Evolutionary conservation across 2,888 invertebrate genomes (phyloP).

Genomic region (Drosophila glabriapex): DNA sequence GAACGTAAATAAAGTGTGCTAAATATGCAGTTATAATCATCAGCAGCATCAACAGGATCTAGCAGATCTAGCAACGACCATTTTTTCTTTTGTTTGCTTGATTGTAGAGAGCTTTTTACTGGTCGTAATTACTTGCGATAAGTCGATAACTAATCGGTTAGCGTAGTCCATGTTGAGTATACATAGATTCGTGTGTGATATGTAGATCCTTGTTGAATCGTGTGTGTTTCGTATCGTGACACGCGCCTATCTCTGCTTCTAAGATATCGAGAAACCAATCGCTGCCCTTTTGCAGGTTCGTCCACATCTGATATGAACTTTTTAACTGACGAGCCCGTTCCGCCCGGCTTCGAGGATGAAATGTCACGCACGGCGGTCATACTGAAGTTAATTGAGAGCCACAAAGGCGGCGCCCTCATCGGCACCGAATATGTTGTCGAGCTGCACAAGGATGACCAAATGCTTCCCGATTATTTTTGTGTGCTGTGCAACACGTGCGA

Average conservation of each 20-base stretch:
- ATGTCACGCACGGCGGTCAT: constrained; percentile 86
- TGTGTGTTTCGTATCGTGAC: background rate
- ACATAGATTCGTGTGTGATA: background rate
- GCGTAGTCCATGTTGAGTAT: background rate
- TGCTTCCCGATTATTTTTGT: constrained; percentile 91
- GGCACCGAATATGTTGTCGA: constrained; percentile 94
- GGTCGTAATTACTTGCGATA: background rate
- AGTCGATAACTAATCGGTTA: constrained; percentile 4
- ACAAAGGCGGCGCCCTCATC: constrained; percentile 86
- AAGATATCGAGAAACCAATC: constrained; percentile 4
- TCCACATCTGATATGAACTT: constrained; percentile 76
- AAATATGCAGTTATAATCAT: background rate
- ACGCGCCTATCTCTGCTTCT: constrained; percentile 16
- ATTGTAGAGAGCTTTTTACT: background rate
- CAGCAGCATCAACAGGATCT: background rate
- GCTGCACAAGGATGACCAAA: constrained; percentile 88
- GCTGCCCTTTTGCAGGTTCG: constrained; percentile 27
- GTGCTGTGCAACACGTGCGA: constrained; percentile 92
- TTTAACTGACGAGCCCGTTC: constrained; percentile 89
- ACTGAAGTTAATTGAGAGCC: constrained; percentile 86
- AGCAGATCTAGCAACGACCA: background rate
- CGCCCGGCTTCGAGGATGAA: constrained; percentile 90
- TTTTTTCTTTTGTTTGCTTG: background rate
- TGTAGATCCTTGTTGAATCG: constrained; percentile 9
- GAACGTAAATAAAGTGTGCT: background rate